Conservation (phyloP, 2,797 vertebrate genomes). For the Balearica regulorum region DNA sequence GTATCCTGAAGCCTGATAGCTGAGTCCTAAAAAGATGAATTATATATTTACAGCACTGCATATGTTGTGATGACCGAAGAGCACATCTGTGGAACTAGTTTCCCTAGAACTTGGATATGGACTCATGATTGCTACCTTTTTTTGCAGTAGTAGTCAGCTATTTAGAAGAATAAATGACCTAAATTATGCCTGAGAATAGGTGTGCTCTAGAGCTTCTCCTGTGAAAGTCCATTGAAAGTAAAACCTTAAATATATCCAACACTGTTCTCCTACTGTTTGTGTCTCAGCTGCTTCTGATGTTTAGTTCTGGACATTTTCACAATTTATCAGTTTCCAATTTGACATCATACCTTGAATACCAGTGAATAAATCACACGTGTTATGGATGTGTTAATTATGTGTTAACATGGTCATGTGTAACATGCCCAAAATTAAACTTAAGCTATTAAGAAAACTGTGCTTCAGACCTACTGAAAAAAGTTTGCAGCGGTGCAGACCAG, state of each 20-base stretch:
- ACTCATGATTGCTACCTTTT: neutral
- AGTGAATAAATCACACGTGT: neutral
- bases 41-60: neutral
- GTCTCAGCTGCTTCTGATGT: neutral
- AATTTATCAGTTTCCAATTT: neutral
- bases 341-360: neutral
- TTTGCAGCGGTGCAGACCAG: neutral
- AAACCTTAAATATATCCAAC: neutral
- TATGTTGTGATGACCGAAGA: neutral
- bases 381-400: neutral
- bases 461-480: neutral
- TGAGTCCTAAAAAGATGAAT: slow-evolving; percentile 75
- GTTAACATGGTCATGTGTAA: neutral
- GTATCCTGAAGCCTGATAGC: slow-evolving; percentile 89
- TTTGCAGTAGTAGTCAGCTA: neutral
- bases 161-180: neutral
- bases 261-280: neutral
- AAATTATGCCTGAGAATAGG: neutral
- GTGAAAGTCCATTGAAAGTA: neutral
- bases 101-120: neutral
- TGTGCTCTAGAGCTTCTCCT: neutral
- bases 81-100: neutral
- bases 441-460: neutral
- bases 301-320: neutral
- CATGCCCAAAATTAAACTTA: neutral